phyloP scores from a whole-genome alignment of 2,797 vertebrate species.

The Halcyon smyrnensis region DNA sequence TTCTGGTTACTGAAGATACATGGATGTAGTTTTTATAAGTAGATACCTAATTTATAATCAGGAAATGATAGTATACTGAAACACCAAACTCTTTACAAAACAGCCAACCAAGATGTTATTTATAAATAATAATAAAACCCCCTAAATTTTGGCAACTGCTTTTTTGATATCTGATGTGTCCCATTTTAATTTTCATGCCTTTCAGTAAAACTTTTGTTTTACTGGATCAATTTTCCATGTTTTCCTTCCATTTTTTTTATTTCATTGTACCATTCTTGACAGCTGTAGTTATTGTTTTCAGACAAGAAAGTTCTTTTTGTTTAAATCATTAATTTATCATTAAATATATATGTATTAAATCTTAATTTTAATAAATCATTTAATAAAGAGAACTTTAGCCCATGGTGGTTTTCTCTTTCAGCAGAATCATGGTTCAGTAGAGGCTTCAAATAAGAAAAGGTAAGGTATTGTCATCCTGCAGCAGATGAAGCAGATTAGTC shows the following conservation, averaged over 20 bases:
- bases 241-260: neutral
- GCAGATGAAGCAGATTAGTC: neutral
- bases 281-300: neutral
- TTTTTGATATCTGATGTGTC: neutral
- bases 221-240: neutral
- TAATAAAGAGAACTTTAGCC: neutral
- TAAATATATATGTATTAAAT: neutral
- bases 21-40: neutral
- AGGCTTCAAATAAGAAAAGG: neutral
- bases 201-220: neutral
- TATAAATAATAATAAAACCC: too few relatives aligned
- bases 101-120: neutral
- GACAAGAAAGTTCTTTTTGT: neutral
- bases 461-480: neutral
- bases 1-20: neutral
- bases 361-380: neutral
- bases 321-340: neutral
- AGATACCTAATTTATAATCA: neutral
- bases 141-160: neutral
- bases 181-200: neutral
- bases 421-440: neutral
- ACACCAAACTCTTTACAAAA: neutral
- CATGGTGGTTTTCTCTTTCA: neutral
- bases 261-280: neutral
- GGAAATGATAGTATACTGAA: neutral